Percentiles rank a stretch among this genome's conserved stretches.
These are phyloP conservation scores for Folsomia candida DNA, from an alignment of 2,888 invertebrate genomes.

Conservation along the genomic window DNA sequence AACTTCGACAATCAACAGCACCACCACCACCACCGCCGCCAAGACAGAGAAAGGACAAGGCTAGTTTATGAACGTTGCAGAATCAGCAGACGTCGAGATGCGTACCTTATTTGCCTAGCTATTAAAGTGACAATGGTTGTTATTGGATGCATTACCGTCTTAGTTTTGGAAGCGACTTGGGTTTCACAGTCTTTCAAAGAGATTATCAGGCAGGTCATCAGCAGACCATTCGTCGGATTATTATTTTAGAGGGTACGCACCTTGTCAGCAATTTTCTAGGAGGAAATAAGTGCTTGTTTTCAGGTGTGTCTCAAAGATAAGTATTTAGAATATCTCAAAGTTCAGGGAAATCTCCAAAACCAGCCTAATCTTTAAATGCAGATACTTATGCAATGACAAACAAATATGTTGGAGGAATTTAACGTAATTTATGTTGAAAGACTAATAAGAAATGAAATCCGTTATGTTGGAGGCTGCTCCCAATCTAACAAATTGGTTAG, in stretches of 20 bases:
- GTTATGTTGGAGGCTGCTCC: no score
- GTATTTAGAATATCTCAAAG: not conserved
- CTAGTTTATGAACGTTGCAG: not conserved
- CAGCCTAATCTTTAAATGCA: no score
- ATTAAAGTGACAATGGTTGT: not conserved
- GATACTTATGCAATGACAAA: no score
- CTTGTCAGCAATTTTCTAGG: not conserved
- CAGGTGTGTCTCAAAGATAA: not conserved
- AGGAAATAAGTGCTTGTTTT: not conserved
- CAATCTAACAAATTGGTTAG: not conserved
- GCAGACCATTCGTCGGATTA: no score
- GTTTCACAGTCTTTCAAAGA: not conserved
- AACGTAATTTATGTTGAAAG: no score
- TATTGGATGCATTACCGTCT: constrained; percentile 8
- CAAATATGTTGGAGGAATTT: no score
- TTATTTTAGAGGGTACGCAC: no score
- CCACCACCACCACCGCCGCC: no score
- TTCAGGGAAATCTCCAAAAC: no score
- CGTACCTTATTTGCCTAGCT: not conserved
- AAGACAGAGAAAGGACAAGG: not conserved
- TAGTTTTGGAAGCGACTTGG: not conserved
- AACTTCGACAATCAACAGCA: not conserved
- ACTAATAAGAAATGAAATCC: no score
- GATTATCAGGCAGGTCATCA: not conserved
- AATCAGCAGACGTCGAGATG: not conserved